Conservation (phyloP, 2,797 vertebrate genomes). For the Cichlasoma orientale region DNA sequence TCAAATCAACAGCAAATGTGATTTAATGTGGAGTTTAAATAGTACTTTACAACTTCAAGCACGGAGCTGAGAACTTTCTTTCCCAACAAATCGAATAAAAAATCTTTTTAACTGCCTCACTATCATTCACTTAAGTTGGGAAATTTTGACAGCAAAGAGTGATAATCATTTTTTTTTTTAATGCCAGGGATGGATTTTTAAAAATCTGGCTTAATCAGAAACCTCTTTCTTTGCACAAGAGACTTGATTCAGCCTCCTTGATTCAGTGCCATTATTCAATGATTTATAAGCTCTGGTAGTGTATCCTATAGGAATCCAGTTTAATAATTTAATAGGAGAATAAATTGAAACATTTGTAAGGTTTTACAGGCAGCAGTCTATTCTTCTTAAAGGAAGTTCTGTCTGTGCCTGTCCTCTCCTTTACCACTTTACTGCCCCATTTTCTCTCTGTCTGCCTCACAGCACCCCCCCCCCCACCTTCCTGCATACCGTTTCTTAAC, state of each 20-base stretch:
- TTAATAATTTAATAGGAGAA: conserved; percentile 21
- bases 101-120: not conserved
- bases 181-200: not conserved
- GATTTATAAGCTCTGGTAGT: not conserved
- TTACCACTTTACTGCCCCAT: conserved; percentile 15
- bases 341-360: conserved; percentile 27
- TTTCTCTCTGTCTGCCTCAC: conserved; percentile 6
- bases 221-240: not conserved
- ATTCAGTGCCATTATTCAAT: conserved; percentile 1
- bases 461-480: not conserved
- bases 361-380: conserved; percentile 4
- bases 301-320: conserved; percentile 14
- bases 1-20: not conserved
- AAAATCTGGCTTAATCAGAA: not conserved
- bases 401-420: conserved; percentile 5
- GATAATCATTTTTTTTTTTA: not conserved
- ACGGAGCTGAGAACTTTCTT: not conserved
- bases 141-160: not conserved
- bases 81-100: not conserved
- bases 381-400: conserved; percentile 4
- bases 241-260: not conserved
- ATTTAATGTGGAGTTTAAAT: not conserved
- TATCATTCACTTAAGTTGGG: not conserved
- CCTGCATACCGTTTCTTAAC: conserved; percentile 10
- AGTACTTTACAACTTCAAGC: not conserved